Conservation (phyloP, 1,140 invertebrate genomes). For the Berghia stephanieae region DNA sequence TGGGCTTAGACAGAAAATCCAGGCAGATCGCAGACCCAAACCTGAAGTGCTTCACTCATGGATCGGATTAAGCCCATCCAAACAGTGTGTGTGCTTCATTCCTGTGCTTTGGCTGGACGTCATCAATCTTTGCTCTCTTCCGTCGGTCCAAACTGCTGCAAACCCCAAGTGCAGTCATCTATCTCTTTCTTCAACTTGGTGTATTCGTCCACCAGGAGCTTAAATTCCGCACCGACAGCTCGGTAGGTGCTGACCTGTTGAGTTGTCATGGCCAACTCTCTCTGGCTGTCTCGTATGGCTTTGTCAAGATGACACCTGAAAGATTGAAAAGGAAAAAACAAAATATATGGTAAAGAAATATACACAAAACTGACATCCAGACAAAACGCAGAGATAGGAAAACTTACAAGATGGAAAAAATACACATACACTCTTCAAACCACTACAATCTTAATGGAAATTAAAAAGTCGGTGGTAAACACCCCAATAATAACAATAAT, state of each 20-base stretch:
- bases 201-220: slow-evolving; percentile 49
- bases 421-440: no score
- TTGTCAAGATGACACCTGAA: slow-evolving; percentile 43
- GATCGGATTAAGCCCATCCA: neutral
- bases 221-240: slow-evolving; percentile 50
- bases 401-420: no score
- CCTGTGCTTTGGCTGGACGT: neutral
- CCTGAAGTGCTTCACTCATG: no score
- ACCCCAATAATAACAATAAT: no score
- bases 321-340: slow-evolving; percentile 21
- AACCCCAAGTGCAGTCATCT: slow-evolving; percentile 54
- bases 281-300: slow-evolving; percentile 37
- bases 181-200: slow-evolving; percentile 45
- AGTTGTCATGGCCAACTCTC: slow-evolving; percentile 36
- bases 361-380: slow-evolving; percentile 9
- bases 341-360: neutral
- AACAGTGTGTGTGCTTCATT: neutral
- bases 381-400: no score
- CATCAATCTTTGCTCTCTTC: neutral
- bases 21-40: no score
- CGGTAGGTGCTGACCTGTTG: slow-evolving; percentile 45
- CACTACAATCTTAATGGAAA: no score
- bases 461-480: no score
- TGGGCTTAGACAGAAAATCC: no score
- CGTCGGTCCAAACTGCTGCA: slow-evolving; percentile 40